Evolutionary conservation across 2,888 invertebrate genomes (phyloP), one percentile per base, ranked within the genome.

Genomic region (Cryptocephalus moraei): DNA sequence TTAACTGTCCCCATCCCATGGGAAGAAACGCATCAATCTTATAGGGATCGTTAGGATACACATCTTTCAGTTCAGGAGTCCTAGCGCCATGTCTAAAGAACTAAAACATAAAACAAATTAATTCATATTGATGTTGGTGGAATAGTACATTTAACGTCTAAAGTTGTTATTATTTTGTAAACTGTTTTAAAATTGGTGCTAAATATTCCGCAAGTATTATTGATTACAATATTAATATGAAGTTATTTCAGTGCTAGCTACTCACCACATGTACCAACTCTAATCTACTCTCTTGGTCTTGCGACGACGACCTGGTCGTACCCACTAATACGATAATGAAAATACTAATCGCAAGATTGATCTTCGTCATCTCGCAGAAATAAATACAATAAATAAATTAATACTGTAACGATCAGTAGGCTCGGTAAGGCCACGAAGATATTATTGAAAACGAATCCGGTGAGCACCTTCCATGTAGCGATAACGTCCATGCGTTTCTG

Each of bases 11-110:
- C 76, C 80, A 86, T 43, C 88, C 88, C 61, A 79, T 81, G 11
- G 86, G 86, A 72, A 79, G 78, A 65, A 79, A 79, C 13, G 76
- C 73, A 53, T 80, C 75, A 56, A 81, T 74, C 41, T 67, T 73
- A 57, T 83, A 75, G 2, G 82, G 81, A 73, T 90, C 88, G 52
- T 74, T 81, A 8, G 86, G 84, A 64, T 84, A 90, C 4, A 79
- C 77, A 56, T 79, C 77, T 45, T 61, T 63, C 12, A 59, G 46
- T 48, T 82, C 80, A 2, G 89, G 88, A 51, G 87, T 84, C 60
- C 90, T 72, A 57, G 85, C 82, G 32, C 90, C 90, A 75, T 91
- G 90, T 43, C 90, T 75, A 64, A 80, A 84, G 49, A 88, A 72
- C 84, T 36, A 12, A 12, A 36, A 36, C 2, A 36, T 2, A 36